These are phyloP conservation scores for Pterois miles DNA, from an alignment of 2,797 vertebrate species.

Conservation along the genomic window DNA sequence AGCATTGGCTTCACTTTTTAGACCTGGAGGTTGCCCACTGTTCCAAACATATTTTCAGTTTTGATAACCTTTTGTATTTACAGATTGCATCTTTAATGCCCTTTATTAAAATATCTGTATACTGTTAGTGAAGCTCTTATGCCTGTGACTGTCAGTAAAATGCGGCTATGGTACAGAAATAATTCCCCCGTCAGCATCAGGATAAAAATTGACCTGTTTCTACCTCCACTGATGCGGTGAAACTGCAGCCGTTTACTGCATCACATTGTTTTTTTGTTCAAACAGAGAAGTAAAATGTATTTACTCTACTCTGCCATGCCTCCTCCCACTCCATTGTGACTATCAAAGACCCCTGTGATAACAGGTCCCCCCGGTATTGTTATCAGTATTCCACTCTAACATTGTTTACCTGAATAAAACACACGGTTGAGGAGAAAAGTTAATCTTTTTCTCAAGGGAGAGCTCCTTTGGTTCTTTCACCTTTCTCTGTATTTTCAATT, in stretches of 20 bases:
- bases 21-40: too few species aligned
- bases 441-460: conserved; percentile 46
- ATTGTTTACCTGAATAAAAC: conserved; percentile 71
- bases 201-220: conserved; percentile 20
- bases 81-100: neutral
- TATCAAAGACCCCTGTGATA: conserved; percentile 67
- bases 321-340: conserved; percentile 54
- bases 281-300: conserved; percentile 48
- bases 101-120: neutral
- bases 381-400: conserved; percentile 65
- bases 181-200: conserved; percentile 1
- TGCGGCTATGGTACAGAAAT: neutral
- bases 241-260: conserved; percentile 27
- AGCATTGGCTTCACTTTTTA: too few species aligned
- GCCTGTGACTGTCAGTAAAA: neutral
- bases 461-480: conserved; percentile 41
- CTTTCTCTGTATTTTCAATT: conserved; percentile 43
- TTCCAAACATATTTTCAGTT: neutral
- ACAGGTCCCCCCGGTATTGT: conserved; percentile 56
- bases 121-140: neutral
- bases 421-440: conserved; percentile 47
- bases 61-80: neutral
- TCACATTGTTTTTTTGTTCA: conserved; percentile 43
- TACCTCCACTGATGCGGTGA: conserved; percentile 12
- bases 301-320: conserved; percentile 45